Evolutionary conservation across 2,797 vertebrate species (phyloP).

Genomic region (Labroides dimidiatus): DNA sequence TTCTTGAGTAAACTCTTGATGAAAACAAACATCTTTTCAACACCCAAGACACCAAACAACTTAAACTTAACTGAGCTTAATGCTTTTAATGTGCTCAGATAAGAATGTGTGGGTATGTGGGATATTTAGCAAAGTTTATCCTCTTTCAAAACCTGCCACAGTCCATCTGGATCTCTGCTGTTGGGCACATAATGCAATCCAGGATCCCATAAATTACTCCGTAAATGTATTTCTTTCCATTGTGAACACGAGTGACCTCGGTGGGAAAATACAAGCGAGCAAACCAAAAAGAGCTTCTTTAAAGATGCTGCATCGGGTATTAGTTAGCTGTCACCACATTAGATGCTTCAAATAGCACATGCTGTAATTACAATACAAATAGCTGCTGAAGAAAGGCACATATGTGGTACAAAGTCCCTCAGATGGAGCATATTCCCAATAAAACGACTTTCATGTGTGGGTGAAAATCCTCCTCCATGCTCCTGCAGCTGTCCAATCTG

Average conservation of each 20-base stretch:
- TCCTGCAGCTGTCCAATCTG: constrained; percentile 66
- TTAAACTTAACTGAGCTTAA: constrained; percentile 10
- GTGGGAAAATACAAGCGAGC: constrained; percentile 46
- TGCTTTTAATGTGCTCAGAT: constrained; percentile 1
- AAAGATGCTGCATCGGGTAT: constrained; percentile 60
- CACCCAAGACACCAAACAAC: background rate
- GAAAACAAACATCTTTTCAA: constrained; percentile 8
- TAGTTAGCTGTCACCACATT: constrained; percentile 66
- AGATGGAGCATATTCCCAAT: constrained; percentile 49
- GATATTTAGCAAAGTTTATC: constrained; percentile 28
- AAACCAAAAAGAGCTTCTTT: constrained; percentile 46
- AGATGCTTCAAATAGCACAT: constrained; percentile 62
- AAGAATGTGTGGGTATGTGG: constrained; percentile 7
- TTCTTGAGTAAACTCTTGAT: background rate
- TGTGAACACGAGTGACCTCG: constrained; percentile 45
- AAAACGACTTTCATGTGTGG: constrained; percentile 56
- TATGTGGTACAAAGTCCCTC: constrained; percentile 55
- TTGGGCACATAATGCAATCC: constrained; percentile 25
- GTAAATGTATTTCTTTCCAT: constrained; percentile 42
- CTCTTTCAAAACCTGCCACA: constrained; percentile 37
- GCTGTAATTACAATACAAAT: constrained; percentile 71
- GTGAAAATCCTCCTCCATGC: constrained; percentile 42
- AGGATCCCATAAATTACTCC: constrained; percentile 47
- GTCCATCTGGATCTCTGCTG: constrained; percentile 47
- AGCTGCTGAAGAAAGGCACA: constrained; percentile 54